These are phyloP conservation scores for Apis dorsata DNA, from an alignment of 1,140 invertebrate genomes.

Conservation along the genomic window DNA sequence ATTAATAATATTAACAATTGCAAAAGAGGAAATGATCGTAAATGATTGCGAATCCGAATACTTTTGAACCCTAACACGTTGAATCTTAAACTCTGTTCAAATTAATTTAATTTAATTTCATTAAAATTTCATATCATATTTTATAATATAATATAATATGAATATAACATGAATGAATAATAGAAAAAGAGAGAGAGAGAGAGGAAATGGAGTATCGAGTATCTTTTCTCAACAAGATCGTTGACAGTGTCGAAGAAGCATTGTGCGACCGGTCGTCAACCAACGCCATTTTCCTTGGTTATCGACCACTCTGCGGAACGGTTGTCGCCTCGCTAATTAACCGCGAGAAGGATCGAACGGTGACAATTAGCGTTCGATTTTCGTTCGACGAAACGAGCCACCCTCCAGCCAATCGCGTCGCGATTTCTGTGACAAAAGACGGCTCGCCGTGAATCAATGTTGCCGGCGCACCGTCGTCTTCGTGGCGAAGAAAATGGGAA, in stretches of 20 bases:
- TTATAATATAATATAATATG: no score
- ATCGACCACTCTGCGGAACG: neutral
- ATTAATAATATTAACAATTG: no score
- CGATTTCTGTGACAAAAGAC: neutral
- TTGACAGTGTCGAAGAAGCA: neutral
- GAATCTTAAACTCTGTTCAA: no score
- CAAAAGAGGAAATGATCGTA: no score
- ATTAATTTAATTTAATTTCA: no score
- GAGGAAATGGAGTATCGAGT: neutral
- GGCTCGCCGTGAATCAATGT: neutral
- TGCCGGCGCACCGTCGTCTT: neutral
- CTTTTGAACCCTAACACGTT: no score
- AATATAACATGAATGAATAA: no score
- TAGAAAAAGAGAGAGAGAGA: neutral
- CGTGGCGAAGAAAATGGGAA: constrained; percentile 23
- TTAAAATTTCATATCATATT: neutral
- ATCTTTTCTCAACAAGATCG: neutral
- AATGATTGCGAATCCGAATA: no score
- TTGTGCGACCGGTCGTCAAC: neutral
- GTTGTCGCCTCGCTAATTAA: constrained; percentile 20
- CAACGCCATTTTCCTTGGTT: constrained; percentile 9
- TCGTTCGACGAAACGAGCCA: neutral
- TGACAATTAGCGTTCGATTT: constrained; percentile 28
- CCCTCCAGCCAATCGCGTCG: neutral
- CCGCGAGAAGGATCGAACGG: neutral